These are phyloP conservation scores for Tyto alba DNA, from an alignment of 2,113 vertebrate species.

Conservation along the genomic window DNA sequence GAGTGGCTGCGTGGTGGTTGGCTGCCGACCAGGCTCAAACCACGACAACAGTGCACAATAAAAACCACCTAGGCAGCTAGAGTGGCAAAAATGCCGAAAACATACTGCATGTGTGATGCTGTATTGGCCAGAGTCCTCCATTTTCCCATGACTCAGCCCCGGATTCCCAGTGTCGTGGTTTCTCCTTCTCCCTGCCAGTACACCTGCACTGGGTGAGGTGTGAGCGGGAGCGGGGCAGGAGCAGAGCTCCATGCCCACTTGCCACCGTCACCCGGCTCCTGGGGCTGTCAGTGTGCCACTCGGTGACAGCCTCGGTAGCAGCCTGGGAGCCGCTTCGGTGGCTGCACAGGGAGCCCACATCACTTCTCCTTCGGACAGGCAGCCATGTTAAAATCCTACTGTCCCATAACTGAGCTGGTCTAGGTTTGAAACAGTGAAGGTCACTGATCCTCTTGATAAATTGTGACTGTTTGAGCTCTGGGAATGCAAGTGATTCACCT, in stretches of 20 bases:
- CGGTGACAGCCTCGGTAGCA: not conserved
- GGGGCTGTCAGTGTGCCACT: not conserved
- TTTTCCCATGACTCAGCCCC: not conserved
- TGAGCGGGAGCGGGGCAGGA: not conserved
- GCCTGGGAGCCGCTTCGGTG: not conserved
- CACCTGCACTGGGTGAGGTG: not conserved
- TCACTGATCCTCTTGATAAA: not conserved
- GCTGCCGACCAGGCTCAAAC: too few species aligned
- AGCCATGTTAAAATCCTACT: not conserved
- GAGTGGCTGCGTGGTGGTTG: too few species aligned
- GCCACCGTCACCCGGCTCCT: not conserved
- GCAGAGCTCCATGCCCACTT: not conserved
- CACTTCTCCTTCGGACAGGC: not conserved
- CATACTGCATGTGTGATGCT: fast-evolving
- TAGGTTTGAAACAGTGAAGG: not conserved
- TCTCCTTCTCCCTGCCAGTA: not conserved
- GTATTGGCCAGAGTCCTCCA: not conserved
- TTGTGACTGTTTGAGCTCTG: not conserved
- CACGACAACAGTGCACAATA: not conserved
- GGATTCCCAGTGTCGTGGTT: not conserved
- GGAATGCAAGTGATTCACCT: not conserved
- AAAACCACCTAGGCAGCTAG: not conserved
- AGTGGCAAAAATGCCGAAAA: not conserved
- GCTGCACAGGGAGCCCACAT: not conserved
- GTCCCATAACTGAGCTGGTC: not conserved